Evolutionary conservation across 2,797 vertebrate genomes (phyloP).

Genomic region (Rhodeus uyekii): DNA sequence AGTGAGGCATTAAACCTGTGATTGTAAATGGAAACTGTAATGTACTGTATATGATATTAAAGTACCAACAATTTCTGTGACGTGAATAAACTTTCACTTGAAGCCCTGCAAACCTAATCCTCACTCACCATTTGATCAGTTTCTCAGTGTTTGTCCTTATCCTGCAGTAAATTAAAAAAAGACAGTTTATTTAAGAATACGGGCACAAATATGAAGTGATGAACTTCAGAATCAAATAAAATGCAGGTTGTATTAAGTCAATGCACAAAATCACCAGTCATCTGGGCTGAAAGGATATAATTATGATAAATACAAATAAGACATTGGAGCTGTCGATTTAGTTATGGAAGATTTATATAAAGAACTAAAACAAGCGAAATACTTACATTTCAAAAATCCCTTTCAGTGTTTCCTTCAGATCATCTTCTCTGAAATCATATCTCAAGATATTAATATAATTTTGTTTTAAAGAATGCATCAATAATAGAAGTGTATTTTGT

Average conservation of each 20-base stretch:
- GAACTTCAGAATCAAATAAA: not conserved
- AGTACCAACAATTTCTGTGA: not conserved
- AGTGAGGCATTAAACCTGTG: not conserved
- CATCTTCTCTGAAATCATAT: slow-evolving; percentile 69
- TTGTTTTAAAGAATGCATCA: not conserved
- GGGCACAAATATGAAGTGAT: not conserved
- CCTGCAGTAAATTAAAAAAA: slow-evolving; percentile 60
- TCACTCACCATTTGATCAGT: slow-evolving; percentile 72
- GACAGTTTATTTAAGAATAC: not conserved
- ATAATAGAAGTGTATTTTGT: not conserved
- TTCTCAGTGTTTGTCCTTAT: slow-evolving; percentile 77
- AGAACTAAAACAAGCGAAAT: not conserved
- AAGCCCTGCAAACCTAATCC: not conserved
- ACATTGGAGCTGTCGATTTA: not conserved
- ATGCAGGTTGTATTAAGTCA: not conserved
- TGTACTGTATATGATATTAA: not conserved
- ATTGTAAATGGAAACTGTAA: too few relatives aligned
- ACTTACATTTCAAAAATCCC: slow-evolving; percentile 76
- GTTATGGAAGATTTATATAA: not conserved
- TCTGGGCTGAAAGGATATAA: not conserved
- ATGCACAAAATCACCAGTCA: not conserved
- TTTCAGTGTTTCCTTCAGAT: slow-evolving; percentile 67
- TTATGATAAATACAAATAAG: not conserved
- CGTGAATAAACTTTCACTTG: not conserved
- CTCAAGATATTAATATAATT: not conserved